Base-by-base conservation (phyloP, 2,797 vertebrate species). In the Xerus rutilus region DNA sequence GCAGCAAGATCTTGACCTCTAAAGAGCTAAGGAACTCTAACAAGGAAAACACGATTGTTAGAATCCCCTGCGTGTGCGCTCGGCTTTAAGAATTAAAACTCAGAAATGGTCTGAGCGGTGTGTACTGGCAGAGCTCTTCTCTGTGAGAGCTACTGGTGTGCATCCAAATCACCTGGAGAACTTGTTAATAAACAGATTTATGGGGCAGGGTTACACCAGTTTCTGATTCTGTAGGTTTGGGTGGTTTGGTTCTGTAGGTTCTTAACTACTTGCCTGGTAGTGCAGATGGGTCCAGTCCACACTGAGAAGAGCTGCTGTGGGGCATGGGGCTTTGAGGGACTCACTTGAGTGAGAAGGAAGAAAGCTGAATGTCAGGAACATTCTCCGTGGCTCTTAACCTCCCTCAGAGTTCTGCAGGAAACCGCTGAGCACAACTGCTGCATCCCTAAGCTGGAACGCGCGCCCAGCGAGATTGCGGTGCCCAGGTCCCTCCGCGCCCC, bases 161-260 rank as follows among this genome's bases (percentile, higher is more conserved):
- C 89, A 3, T 5, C 20, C 7, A 47, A 21, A 3, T 47, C 17
- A 30, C 74, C 67, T 3, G 69, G n/a, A 73, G 45, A 32, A 17
- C 30, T 12, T 14, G 35, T 6, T 3, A 45, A 35, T 20, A 17
- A 35, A 39, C 8, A 23, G 52, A 21, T 28, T 11, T 0, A 20
- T 20, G 7, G 5, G 30, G 10, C 6, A 28, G 25, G 28, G 47
- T 12, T 21, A 18, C 6, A 0, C 12, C 28, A 45, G 49, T 4
- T 32, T 59, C 67, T 21, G 35, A 10, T 20, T 43, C 30, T 1
- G 43, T 0, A 5, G 77, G 0, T 59, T 14, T 0, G 76, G 1
- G 21, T 54, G 35, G 3, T 64, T 28, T 64, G 62, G 30, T 28
- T 28, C 25, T 28, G 62, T 64, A 28, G 62, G 11, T 25, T 30